Conservation (phyloP, 2,888 invertebrate genomes). For the Nymphalis c-album region DNA sequence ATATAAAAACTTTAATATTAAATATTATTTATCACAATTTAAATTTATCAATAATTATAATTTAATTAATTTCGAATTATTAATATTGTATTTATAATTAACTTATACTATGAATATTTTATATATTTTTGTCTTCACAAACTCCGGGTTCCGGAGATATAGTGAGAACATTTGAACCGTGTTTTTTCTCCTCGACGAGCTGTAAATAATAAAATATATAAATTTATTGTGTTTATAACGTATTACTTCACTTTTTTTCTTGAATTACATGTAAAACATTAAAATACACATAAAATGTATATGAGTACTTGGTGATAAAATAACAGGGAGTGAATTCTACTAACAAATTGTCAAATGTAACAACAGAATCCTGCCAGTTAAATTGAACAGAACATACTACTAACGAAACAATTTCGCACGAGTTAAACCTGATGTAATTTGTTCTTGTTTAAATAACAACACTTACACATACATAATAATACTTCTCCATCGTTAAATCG, state of each 20-base stretch:
- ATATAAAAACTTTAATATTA: background rate
- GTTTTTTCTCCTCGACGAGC: constrained; percentile 46
- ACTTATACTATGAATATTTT: constrained; percentile 39
- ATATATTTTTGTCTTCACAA: constrained; percentile 67
- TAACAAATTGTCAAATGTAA: too few species aligned
- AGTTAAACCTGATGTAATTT: too few species aligned
- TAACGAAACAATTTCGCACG: too few species aligned
- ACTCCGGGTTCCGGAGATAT: constrained; percentile 66
- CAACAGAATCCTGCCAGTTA: too few species aligned
- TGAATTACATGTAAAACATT: too few species aligned
- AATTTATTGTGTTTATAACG: background rate
- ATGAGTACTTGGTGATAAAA: too few species aligned
- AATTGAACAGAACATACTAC: too few species aligned
- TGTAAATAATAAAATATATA: constrained; percentile 12
- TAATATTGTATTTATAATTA: background rate
- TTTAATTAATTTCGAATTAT: background rate
- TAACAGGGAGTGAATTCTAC: too few species aligned
- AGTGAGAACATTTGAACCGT: constrained; percentile 54
- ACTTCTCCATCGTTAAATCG: too few species aligned
- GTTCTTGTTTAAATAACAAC: too few species aligned
- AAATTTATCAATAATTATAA: background rate
- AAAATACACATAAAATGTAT: too few species aligned
- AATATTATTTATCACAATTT: background rate
- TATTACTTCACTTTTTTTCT: background rate
- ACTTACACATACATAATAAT: too few species aligned